Evolutionary conservation across 2,888 invertebrate species (phyloP).

Genomic region (Plagodis pulveraria): DNA sequence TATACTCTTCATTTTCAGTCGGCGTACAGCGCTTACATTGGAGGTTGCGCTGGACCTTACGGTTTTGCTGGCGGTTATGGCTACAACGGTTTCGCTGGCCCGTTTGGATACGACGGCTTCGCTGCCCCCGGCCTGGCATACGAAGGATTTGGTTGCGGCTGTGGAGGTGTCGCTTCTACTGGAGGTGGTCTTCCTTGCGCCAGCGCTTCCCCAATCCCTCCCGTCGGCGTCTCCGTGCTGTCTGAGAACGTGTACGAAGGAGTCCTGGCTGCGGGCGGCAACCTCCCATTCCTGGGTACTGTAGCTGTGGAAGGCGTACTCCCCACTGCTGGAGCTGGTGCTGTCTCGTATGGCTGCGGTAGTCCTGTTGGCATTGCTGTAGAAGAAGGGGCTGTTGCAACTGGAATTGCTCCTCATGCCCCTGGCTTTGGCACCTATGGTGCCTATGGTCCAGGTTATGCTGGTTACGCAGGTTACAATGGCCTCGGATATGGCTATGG

Average conservation of each 20-base stretch:
- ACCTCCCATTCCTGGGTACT: slow-evolving; percentile 45
- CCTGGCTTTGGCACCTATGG: background rate
- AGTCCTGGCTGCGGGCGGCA: slow-evolving; percentile 27
- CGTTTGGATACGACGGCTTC: slow-evolving; percentile 2
- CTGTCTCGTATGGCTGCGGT: slow-evolving; percentile 36
- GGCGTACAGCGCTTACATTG: slow-evolving; percentile 23
- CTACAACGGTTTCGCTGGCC: slow-evolving; percentile 29
- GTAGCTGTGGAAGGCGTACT: slow-evolving; percentile 47
- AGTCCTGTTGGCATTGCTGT: slow-evolving; percentile 20
- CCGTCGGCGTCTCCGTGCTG: slow-evolving; percentile 35
- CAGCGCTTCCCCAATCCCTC: slow-evolving; percentile 35
- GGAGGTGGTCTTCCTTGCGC: slow-evolving; percentile 28
- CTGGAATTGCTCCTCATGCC: slow-evolving; percentile 13
- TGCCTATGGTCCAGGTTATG: slow-evolving; percentile 2
- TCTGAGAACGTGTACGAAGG: slow-evolving; percentile 27
- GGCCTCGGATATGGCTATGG: slow-evolving; percentile 10
- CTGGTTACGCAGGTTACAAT: background rate
- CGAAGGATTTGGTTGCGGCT: slow-evolving; percentile 5
- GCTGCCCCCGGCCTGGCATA: slow-evolving; percentile 2
- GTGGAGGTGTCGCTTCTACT: slow-evolving; percentile 10
- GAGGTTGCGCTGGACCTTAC: slow-evolving; percentile 41
- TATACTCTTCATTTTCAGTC: slow-evolving; percentile 8
- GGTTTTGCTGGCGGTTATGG: slow-evolving; percentile 40
- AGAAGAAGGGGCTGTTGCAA: slow-evolving; percentile 16
- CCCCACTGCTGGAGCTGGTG: slow-evolving; percentile 44